Evolutionary conservation across 2,113 vertebrate genomes (phyloP).

Genomic region (Trinectes maculatus): DNA sequence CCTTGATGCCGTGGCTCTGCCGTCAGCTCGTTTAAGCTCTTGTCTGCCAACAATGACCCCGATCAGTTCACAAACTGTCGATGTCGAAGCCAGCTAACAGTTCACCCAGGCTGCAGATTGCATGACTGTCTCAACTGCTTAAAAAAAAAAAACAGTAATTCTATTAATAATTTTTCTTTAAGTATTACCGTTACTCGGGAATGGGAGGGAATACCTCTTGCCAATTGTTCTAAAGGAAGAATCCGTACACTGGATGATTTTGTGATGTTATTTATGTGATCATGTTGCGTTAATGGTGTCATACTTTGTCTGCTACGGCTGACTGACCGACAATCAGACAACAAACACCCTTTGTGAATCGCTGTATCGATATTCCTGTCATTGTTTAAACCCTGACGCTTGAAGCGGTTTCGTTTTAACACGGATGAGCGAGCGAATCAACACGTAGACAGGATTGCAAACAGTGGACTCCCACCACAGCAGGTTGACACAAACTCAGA

Average conservation of each 20-base stretch:
- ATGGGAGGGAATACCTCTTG: slow-evolving; percentile 39
- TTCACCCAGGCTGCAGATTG: slow-evolving; percentile 60
- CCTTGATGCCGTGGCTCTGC: slow-evolving; percentile 23
- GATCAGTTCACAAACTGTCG: slow-evolving; percentile 27
- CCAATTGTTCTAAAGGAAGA: slow-evolving; percentile 63
- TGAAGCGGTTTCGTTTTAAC: slow-evolving; percentile 29
- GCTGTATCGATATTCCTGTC: slow-evolving; percentile 56
- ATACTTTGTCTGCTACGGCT: slow-evolving; percentile 54
- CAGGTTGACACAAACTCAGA: slow-evolving; percentile 8
- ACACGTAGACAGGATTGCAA: slow-evolving; percentile 54
- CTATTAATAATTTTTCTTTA: slow-evolving; percentile 58
- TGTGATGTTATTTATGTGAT: slow-evolving; percentile 79
- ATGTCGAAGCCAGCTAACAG: slow-evolving; percentile 37
- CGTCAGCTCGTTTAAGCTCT: slow-evolving; percentile 43
- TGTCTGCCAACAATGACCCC: slow-evolving; percentile 51
- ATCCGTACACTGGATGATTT: slow-evolving; percentile 76
- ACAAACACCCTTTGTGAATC: slow-evolving; percentile 64
- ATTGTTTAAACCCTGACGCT: slow-evolving; percentile 44
- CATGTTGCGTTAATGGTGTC: slow-evolving; percentile 69
- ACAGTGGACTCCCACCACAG: slow-evolving; percentile 45
- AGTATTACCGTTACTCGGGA: slow-evolving; percentile 50
- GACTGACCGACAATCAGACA: slow-evolving; percentile 79
- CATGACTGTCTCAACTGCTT: slow-evolving; percentile 80
- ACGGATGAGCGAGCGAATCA: slow-evolving; percentile 2
- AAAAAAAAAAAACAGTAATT: slow-evolving; percentile 62